Percentiles rank a stretch among this genome's conserved stretches.
Conservation (phyloP, 2,888 invertebrate species). For the Brenthis daphne region DNA sequence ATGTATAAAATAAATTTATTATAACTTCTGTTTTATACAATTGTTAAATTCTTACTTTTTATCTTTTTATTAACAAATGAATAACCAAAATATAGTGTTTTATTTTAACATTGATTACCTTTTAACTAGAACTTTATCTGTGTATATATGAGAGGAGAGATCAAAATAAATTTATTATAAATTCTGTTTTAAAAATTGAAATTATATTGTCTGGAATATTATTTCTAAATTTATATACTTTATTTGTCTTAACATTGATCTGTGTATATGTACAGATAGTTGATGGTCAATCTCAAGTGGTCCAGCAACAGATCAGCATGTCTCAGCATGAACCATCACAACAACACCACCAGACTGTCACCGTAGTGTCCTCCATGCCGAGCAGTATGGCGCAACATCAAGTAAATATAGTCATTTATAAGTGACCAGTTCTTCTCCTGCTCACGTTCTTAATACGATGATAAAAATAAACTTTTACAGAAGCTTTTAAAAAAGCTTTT, state of each 20-base stretch:
- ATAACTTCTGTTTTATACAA: neutral
- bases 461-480: too few species aligned
- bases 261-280: conserved; percentile 56
- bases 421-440: too few species aligned
- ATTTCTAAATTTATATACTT: neutral
- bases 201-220: neutral
- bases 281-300: conserved; percentile 69
- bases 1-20: conserved; percentile 39
- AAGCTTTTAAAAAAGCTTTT: neutral
- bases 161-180: too few species aligned
- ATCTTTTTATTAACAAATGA: too few species aligned
- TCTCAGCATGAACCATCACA: conserved; percentile 75
- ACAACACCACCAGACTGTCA: conserved; percentile 77
- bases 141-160: too few species aligned
- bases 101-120: too few species aligned
- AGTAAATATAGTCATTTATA: conserved; percentile 47
- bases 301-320: conserved; percentile 75
- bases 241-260: neutral
- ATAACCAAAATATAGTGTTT: too few species aligned
- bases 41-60: too few species aligned
- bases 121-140: too few species aligned
- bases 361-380: conserved; percentile 77
- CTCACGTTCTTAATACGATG: too few species aligned
- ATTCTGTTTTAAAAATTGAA: neutral
- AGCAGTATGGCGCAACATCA: conserved; percentile 72